Conservation (phyloP, 2,888 invertebrate species). For the Crepidodera aurea region DNA sequence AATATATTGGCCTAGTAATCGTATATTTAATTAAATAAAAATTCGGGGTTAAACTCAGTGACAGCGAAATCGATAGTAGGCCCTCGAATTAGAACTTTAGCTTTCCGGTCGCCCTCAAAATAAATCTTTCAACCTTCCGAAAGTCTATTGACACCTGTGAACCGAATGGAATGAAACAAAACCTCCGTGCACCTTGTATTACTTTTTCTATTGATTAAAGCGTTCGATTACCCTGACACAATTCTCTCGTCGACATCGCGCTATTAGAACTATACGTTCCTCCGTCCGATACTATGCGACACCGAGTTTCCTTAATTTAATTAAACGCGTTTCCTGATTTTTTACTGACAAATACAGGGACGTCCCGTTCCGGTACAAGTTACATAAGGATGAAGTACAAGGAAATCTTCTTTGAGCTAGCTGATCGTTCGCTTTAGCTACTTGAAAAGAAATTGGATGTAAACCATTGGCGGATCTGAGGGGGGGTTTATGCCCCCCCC, state of each 20-base stretch:
- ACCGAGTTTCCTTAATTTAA: neutral
- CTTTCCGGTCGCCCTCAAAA: neutral
- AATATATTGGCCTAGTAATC: too few relatives aligned
- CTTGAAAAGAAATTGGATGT: too few relatives aligned
- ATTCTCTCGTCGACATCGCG: neutral
- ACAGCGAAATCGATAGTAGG: neutral
- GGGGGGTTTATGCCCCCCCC: too few relatives aligned
- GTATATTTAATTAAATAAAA: too few relatives aligned
- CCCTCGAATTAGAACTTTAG: neutral
- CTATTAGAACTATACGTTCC: neutral
- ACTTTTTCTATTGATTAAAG: neutral
- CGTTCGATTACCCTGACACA: neutral
- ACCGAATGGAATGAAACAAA: neutral
- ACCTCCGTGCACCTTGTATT: neutral
- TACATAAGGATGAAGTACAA: too few relatives aligned
- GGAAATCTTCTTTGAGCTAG: too few relatives aligned
- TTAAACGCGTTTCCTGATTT: neutral
- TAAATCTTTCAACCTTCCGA: neutral
- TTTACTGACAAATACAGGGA: too few relatives aligned
- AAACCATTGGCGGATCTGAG: too few relatives aligned
- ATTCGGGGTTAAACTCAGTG: too few relatives aligned
- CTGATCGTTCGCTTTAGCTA: too few relatives aligned
- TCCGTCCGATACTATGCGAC: neutral
- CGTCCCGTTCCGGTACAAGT: too few relatives aligned
- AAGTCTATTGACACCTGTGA: neutral